These are phyloP conservation scores for Gallinago media DNA, from an alignment of 2,113 vertebrate genomes.

Conservation along the genomic window DNA sequence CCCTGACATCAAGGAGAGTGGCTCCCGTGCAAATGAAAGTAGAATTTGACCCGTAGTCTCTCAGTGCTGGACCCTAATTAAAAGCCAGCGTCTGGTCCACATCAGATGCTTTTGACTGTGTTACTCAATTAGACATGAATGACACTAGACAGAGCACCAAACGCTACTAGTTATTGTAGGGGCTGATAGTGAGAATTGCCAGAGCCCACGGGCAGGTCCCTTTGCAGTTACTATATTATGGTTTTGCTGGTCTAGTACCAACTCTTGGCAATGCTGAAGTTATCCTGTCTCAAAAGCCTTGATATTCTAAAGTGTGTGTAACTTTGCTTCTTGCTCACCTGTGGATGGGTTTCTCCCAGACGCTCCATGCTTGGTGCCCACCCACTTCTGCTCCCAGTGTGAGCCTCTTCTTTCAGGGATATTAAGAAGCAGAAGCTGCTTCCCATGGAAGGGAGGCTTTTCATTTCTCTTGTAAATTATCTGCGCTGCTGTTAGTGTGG, in stretches of 20 bases:
- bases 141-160: constrained; percentile 79
- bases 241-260: constrained; percentile 63
- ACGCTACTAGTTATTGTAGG: constrained; percentile 82
- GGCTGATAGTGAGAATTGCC: constrained; percentile 82
- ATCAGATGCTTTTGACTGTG: constrained; percentile 86
- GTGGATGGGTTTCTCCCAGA: background rate
- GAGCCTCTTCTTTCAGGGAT: background rate
- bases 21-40: constrained; percentile 54
- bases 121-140: constrained; percentile 81
- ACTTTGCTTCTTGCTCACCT: constrained; percentile 2
- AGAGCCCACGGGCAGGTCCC: constrained; percentile 69
- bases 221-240: constrained; percentile 64
- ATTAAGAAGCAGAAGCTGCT: background rate
- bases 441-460: background rate
- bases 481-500: background rate
- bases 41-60: constrained; percentile 69
- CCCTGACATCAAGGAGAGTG: constrained; percentile 13
- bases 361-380: background rate
- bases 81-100: constrained; percentile 78
- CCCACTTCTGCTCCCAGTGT: background rate
- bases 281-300: constrained; percentile 20
- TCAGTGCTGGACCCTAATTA: constrained; percentile 81
- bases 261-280: constrained; percentile 56
- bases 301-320: background rate
- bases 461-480: background rate